These are phyloP conservation scores for Varroa destructor DNA, from an alignment of 1,140 invertebrate genomes.

Conservation along the genomic window DNA sequence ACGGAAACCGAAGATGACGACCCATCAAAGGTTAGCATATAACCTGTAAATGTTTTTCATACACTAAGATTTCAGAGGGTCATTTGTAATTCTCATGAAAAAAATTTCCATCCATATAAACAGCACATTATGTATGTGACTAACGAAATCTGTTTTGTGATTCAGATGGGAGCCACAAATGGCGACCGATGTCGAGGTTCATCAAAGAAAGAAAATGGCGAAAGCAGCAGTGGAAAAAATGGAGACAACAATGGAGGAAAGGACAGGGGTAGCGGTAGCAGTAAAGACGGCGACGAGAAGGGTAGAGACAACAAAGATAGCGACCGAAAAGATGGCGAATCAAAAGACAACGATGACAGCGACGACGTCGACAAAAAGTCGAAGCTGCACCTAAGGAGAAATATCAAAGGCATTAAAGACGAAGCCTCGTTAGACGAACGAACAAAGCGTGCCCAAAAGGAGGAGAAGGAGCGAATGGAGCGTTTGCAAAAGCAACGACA, in stretches of 20 bases:
- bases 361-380: conserved; percentile 26
- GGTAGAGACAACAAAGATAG: not conserved
- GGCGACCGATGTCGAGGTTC: too few species aligned
- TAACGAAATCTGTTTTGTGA: too few species aligned
- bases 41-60: too few species aligned
- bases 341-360: conserved; percentile 12
- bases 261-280: not conserved
- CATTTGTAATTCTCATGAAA: too few species aligned
- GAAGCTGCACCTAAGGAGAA: conserved; percentile 49
- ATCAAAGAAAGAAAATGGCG: too few species aligned
- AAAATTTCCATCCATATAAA: too few species aligned
- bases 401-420: conserved; percentile 66
- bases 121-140: too few species aligned
- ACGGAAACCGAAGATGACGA: conserved; percentile 15
- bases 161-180: too few species aligned
- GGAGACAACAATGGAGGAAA: not conserved
- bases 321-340: not conserved
- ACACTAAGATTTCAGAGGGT: too few species aligned
- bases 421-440: conserved; percentile 79
- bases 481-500: conserved; percentile 39
- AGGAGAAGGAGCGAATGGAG: conserved; percentile 64
- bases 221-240: too few species aligned
- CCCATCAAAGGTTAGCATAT: not conserved
- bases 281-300: not conserved
- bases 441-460: conserved; percentile 75